Base-by-base conservation (phyloP, 2,797 vertebrate genomes). In the Naso thynnoides region DNA sequence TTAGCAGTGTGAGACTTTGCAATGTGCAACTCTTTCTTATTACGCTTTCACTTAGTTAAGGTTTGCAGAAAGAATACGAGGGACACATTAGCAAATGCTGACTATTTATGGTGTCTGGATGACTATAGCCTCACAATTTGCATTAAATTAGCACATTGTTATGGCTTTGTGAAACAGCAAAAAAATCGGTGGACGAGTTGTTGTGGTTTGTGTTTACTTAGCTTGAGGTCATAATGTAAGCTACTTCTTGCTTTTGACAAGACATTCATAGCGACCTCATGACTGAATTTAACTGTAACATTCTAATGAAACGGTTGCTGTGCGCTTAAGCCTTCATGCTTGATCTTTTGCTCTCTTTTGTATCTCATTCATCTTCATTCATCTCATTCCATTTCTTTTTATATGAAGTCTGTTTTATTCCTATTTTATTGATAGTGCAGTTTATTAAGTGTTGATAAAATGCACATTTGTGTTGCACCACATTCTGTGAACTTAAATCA, bases 161-260 rank as follows among this genome's bases (percentile, higher is more conserved):
- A 8, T 26, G 19, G 24, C 16, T 1, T 62, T 7, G 44, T 36
- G 31, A 24, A 48, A 48, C 56, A 59, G 26, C 3, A 67, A 39
- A 39, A 6, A 47, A 52, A 54, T n/a, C 9, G 1, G 5, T 21
- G 15, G 19, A 39, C 2, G 6, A 4, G 44, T 27, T 61, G 16
- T 31, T 61, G 50, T 47, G 10, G 27, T 45, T 70, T 57, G 14
- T 50, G 56, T 24, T 29, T 5, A 15, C 49, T 58, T 24, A 49
- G 68, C 4, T 2, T 55, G 57, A 54, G 21, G 6, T 56, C 49
- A 47, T 15, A 26, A 36, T 24, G 13, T 36, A 19, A 39, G 31
- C 53, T 39, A 24, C 13, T 62, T 50, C 4, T 59, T 26, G 45
- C 23, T 56, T 24, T 24, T 68, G 44, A 67, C 14, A 23, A 29